Evolutionary conservation across 2,888 invertebrate genomes (phyloP).

Genomic region (Lasioglossum malachurum): DNA sequence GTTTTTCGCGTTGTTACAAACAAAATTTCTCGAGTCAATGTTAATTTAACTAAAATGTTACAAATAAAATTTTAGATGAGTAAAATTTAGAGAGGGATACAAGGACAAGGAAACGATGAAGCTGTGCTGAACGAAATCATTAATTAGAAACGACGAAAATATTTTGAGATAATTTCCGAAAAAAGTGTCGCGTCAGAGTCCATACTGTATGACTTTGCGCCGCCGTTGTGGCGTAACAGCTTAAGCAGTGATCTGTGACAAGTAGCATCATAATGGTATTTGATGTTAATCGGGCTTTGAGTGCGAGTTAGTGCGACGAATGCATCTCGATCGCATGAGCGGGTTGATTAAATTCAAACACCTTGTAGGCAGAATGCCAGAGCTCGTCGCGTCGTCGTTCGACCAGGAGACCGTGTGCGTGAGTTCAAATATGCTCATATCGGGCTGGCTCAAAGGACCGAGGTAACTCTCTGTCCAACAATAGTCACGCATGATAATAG

Average conservation of each 20-base stretch:
- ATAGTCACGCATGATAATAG: constrained; percentile 84
- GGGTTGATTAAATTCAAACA: constrained; percentile 85
- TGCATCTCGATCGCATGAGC: constrained; percentile 80
- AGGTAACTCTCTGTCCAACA: constrained; percentile 78
- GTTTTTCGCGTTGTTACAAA: too few species aligned
- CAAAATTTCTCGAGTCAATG: too few species aligned
- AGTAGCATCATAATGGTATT: constrained; percentile 78
- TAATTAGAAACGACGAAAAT: not conserved
- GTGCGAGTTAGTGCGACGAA: constrained; percentile 74
- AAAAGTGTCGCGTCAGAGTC: not conserved
- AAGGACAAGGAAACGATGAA: not conserved
- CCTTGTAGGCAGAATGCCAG: constrained; percentile 82
- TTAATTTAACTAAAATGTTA: too few species aligned
- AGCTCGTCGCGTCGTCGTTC: constrained; percentile 68
- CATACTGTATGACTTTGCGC: not conserved
- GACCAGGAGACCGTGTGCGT: constrained; percentile 71
- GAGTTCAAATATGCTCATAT: constrained; percentile 84
- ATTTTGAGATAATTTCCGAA: not conserved
- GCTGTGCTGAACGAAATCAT: not conserved
- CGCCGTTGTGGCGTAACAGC: not conserved
- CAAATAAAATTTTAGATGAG: not conserved
- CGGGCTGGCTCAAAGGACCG: constrained; percentile 78
- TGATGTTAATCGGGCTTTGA: constrained; percentile 82
- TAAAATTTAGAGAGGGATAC: not conserved
- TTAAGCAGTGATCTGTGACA: constrained; percentile 40